Evolutionary conservation across 2,797 vertebrate species (phyloP), one percentile per base, ranked within the genome.

Genomic region (Gymnothorax javanicus): DNA sequence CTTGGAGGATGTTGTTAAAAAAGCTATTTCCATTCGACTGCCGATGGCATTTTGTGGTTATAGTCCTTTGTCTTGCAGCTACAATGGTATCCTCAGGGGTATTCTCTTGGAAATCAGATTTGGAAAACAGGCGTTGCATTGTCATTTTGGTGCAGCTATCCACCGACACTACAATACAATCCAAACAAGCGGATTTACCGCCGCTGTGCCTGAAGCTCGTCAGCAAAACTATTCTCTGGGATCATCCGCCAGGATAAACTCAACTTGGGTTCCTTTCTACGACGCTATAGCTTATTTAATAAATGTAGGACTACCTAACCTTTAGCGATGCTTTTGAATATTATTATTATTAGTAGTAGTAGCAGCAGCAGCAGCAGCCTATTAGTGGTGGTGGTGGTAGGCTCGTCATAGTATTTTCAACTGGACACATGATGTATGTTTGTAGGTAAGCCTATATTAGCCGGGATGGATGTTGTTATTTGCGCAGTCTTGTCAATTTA

Each of bases 101-200:
- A 20, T 79, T n/a, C 75, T 79, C 50, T 15, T n/a, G 20, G 75
- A 79, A 79, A 79, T 20, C 43, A 79, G 75, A 79, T 79, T 54
- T 54, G 7, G 43, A 79, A 79, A 79, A 79, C 75, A 79, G 56
- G 50, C 75, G 56, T 79, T 23, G 52, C 20, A 79, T 79, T 79
- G 13, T 79, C 75, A 54, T 50, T 7, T n/a, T 17, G 50, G 75
- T 54, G 17, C 50, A 52, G 75, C 50, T 79, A 50, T 7, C 52
- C 62, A 67, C 62, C 23, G 62, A n/a, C 62, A 67, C n/a, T 17
- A 79, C 52, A 79, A 54, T 54, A 54, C 17, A 54, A 56, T 79
- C 75, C 75, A 79, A 79, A 79, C 75, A 79, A 56, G 43, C 15
- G 75, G 15, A 8, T 54, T 54, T 23, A 79, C 52, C 43, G 7